phyloP scores from a whole-genome alignment of 1,140 invertebrate species.

The Zaprionus ornatus region DNA sequence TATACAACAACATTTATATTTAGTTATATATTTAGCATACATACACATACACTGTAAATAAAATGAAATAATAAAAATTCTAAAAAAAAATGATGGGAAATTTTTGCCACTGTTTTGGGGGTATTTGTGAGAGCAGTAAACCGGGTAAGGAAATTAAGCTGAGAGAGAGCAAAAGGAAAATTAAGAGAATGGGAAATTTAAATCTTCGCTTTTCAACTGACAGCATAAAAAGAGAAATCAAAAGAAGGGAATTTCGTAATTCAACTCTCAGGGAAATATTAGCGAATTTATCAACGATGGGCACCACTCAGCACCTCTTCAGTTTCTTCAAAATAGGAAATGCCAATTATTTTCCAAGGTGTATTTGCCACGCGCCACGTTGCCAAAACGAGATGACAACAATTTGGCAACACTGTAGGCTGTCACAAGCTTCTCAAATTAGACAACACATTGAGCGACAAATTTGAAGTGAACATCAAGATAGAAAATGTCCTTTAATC shows the following conservation, averaged over 20 bases:
- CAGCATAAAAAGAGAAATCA: too few species aligned
- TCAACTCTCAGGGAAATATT: background rate
- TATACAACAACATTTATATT: slow-evolving; percentile 74
- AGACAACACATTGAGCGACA: background rate
- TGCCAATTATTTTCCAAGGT: background rate
- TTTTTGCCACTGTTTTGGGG: background rate
- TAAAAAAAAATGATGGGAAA: background rate
- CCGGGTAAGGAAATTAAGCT: background rate
- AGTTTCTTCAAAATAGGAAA: background rate
- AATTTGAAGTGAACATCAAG: background rate
- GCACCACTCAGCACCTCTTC: background rate
- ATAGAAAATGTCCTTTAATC: slow-evolving; percentile 25
- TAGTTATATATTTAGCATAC: slow-evolving; percentile 81
- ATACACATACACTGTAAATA: slow-evolving; percentile 82
- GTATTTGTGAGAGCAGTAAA: background rate
- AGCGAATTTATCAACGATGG: background rate
- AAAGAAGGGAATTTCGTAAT: background rate
- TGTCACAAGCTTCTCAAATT: slow-evolving; percentile 2
- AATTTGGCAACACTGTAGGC: slow-evolving; percentile 18
- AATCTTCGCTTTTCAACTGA: too few species aligned
- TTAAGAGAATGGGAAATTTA: background rate
- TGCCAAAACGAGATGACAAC: slow-evolving; percentile 10
- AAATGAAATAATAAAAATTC: slow-evolving; percentile 72
- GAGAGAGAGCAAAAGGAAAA: background rate
- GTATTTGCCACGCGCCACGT: background rate